A percentile compares a stretch with the other conserved stretches of the same genome.
Evolutionary conservation across 2,888 invertebrate genomes (phyloP).

Genomic region (Ceraclea dissimilis): DNA sequence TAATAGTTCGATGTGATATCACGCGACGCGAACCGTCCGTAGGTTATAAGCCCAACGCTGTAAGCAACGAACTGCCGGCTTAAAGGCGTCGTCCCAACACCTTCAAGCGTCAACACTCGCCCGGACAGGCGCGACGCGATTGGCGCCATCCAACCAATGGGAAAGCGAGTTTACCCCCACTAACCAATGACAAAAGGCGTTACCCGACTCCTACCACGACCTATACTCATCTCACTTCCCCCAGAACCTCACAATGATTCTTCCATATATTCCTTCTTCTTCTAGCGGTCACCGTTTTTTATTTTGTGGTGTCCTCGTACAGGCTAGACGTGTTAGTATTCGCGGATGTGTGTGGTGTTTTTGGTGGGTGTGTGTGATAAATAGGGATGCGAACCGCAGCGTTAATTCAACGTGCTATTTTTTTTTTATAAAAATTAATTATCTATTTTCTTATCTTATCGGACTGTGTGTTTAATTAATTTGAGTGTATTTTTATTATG

Average conservation of each 20-base stretch:
- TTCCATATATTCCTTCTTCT: conserved; percentile 23
- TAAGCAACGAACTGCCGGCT: conserved; percentile 28
- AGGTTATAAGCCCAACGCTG: conserved; percentile 35
- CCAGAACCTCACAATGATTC: conserved; percentile 26
- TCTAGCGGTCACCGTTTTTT: conserved; percentile 21
- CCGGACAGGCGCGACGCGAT: conserved; percentile 40
- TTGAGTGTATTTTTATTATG: no score
- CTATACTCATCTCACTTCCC: conserved; percentile 25
- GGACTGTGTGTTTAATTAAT: no score
- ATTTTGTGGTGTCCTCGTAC: neutral
- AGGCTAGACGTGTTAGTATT: conserved; percentile 10
- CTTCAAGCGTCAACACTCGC: conserved; percentile 35
- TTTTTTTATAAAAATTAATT: no score
- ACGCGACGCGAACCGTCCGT: conserved; percentile 28
- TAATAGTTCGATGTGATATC: neutral
- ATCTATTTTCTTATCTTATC: no score
- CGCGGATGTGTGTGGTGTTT: conserved; percentile 3
- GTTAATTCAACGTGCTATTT: neutral
- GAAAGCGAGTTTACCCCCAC: conserved; percentile 42
- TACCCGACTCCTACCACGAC: conserved; percentile 40
- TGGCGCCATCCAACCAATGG: conserved; percentile 44
- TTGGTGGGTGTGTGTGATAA: conserved; percentile 4
- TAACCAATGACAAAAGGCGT: conserved; percentile 37
- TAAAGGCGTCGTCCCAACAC: conserved; percentile 29
- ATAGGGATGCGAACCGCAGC: neutral